These are phyloP conservation scores for Nebria salina DNA, from an alignment of 2,888 invertebrate species.

Conservation along the genomic window DNA sequence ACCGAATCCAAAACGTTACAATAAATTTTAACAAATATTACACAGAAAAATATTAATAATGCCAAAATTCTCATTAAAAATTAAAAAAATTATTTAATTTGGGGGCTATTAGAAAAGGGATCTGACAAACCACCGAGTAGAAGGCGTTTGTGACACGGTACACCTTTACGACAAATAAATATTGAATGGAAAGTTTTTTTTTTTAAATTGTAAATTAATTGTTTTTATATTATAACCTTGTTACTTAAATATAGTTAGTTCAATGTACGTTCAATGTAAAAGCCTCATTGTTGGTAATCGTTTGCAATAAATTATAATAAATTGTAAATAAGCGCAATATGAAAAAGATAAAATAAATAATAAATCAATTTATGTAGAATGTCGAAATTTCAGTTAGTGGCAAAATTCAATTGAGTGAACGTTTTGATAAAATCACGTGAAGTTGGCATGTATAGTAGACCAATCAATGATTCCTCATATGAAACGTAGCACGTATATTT, in stretches of 20 bases:
- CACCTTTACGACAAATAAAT: no score
- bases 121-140: no score
- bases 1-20: no score
- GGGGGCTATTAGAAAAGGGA: no score
- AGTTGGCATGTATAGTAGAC: neutral
- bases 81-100: no score
- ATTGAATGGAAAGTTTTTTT: no score
- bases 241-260: neutral
- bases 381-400: neutral
- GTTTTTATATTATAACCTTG: no score
- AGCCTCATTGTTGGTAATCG: neutral
- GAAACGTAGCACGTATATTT: constrained; percentile 4
- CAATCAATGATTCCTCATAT: neutral
- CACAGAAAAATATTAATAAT: no score
- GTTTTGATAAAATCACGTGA: constrained; percentile 10
- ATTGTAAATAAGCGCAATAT: neutral
- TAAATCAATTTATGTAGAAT: neutral
- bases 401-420: neutral
- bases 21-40: no score
- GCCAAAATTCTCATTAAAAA: no score
- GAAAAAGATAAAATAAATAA: neutral
- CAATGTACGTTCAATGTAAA: neutral
- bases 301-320: neutral
- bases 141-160: no score
- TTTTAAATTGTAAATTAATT: no score